Evolutionary conservation across 2,888 invertebrate species (phyloP), one percentile per base, ranked within the genome.

Genomic region (Stenchaetothrips biformis): DNA sequence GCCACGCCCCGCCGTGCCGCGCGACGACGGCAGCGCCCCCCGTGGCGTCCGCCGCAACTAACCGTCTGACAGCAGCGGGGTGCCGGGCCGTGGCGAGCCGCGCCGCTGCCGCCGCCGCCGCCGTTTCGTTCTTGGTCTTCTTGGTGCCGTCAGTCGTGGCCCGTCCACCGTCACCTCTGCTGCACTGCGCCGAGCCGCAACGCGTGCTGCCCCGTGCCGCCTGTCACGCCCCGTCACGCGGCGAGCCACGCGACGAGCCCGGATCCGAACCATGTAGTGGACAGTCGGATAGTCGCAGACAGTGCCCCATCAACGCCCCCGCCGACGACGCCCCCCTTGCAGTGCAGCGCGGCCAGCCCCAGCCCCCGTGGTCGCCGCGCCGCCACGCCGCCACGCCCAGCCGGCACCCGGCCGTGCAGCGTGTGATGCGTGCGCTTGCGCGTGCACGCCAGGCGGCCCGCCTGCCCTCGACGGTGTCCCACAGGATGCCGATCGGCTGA

Each of bases 1-100:
- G 67, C 67, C 67, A 18, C 67, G n/a, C 67, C 67, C 67, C 67
- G 37, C 67, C 21, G 59, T 25, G 67, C 67, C 67, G n/a, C 21
- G 67, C 67, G 25, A 16, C 18, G 59, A 18, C 59, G 18, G 53
- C 53, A 53, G 67, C 67, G 67, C 67, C 25, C 67, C 67, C 67
- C 67, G 67, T 25, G 67, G 67, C 67, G 21, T 25, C 25, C 67
- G 67, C 67, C 67, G 67, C 67, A 74, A 74, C 67, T 74, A 74
- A 25, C 67, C 67, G 7, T 74, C 67, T 74, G 67, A 74, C 67
- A 37, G 37, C 37, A 37, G 37, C 37, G 25, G 67, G 21, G 25
- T 21, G 18, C 21, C 67, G 67, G n/a, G 67, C 21, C 67, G 67
- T 21, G 67, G 21, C 67, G 67, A 21, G 67, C 67, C 67, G 67